phyloP scores from a whole-genome alignment of 2,113 vertebrate species.

The Tachysurus vachellii region DNA sequence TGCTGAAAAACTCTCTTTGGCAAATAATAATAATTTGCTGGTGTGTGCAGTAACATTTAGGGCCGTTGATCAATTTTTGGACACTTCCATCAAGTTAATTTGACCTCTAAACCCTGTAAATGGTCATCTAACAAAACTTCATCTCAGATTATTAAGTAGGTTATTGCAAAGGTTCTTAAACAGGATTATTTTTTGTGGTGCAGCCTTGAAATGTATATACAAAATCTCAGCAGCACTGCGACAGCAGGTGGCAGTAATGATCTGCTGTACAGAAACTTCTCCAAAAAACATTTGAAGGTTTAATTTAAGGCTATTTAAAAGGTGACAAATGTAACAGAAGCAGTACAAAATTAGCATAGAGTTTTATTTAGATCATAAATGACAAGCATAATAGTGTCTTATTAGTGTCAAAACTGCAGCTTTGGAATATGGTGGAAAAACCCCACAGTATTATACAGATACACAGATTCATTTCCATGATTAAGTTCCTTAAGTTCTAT shows the following conservation, averaged over 20 bases:
- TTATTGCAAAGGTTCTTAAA: background rate
- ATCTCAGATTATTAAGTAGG: background rate
- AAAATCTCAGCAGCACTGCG: background rate
- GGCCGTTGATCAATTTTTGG: background rate
- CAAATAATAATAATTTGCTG: background rate
- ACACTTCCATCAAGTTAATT: background rate
- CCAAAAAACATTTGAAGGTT: background rate
- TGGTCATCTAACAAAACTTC: background rate
- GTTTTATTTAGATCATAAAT: background rate
- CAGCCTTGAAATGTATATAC: background rate
- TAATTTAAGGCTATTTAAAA: background rate
- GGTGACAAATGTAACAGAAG: background rate
- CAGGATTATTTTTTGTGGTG: too few relatives aligned
- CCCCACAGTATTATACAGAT: background rate
- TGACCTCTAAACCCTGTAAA: background rate
- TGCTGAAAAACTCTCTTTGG: background rate
- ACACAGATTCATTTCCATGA: background rate
- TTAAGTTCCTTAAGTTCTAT: background rate
- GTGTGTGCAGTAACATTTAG: background rate
- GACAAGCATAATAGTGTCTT: background rate
- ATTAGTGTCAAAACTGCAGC: background rate
- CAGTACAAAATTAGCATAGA: background rate
- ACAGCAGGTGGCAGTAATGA: constrained; percentile 21
- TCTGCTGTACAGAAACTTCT: background rate
- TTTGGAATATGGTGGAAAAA: background rate